Evolutionary conservation across 2,797 vertebrate genomes (phyloP).

Genomic region (Denticeps clupeoides): DNA sequence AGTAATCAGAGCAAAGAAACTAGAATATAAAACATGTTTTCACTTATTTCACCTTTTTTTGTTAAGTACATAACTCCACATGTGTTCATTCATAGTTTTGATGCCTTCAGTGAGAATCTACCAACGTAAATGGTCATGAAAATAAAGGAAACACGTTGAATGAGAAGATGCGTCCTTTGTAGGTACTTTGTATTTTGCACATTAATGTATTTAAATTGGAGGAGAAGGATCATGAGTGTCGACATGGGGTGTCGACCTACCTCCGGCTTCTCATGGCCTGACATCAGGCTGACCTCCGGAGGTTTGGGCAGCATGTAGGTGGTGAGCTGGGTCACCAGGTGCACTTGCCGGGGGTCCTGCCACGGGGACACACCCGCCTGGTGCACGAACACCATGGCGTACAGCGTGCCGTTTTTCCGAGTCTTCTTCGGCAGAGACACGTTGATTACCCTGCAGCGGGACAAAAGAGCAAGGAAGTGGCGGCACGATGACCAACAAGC

Average conservation of each 20-base stretch:
- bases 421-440: conserved; percentile 94
- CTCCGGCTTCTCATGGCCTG: conserved; percentile 66
- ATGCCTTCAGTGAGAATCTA: too few species aligned
- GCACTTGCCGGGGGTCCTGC: conserved; percentile 85
- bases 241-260: conserved; percentile 37
- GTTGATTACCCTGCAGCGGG: conserved; percentile 74
- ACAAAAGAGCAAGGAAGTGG: conserved; percentile 7
- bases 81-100: too few species aligned
- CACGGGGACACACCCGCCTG: conserved; percentile 78
- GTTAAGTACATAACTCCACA: too few species aligned
- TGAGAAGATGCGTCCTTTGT: too few species aligned
- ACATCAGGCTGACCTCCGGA: conserved; percentile 85
- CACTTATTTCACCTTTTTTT: too few species aligned
- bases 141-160: too few species aligned
- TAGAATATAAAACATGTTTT: too few species aligned
- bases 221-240: neutral
- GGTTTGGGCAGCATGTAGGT: conserved; percentile 89
- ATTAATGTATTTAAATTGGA: too few species aligned
- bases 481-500: too few species aligned
- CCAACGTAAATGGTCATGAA: too few species aligned
- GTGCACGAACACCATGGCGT: conserved; percentile 85
- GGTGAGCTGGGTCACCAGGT: conserved; percentile 82
- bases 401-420: conserved; percentile 86
- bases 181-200: too few species aligned
- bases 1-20: too few species aligned